Percentiles rank a stretch among this genome's conserved stretches.
phyloP scores from a whole-genome alignment of 2,113 vertebrate species.

The Gnathochromis pfefferi region DNA sequence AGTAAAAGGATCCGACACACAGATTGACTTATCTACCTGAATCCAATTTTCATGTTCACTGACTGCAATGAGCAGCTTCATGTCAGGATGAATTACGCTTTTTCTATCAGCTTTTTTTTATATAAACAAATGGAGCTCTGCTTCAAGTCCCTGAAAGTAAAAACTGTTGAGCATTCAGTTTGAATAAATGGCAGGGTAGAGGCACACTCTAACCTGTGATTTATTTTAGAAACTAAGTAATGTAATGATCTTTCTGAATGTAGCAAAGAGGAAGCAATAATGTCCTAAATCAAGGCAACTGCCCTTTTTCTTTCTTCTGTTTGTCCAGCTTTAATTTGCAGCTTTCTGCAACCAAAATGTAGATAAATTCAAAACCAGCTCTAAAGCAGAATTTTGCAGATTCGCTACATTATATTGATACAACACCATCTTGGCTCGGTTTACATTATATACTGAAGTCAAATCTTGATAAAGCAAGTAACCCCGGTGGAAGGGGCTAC shows the following conservation, averaged over 20 bases:
- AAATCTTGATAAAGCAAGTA: not conserved
- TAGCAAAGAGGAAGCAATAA: not conserved
- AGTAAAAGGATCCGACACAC: slow-evolving; percentile 62
- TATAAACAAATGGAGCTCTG: slow-evolving; percentile 68
- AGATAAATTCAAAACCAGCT: not conserved
- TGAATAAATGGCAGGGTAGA: slow-evolving; percentile 59
- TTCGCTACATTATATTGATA: not conserved
- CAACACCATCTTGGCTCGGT: not conserved
- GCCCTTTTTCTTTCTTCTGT: not conserved
- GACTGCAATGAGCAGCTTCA: slow-evolving; percentile 68
- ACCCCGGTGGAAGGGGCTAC: too few relatives aligned
- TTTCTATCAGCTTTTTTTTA: slow-evolving; percentile 64
- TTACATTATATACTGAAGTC: not conserved
- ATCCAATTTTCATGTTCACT: slow-evolving; percentile 78
- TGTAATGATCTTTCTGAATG: not conserved
- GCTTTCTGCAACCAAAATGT: not conserved
- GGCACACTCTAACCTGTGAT: slow-evolving; percentile 10
- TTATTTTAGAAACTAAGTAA: slow-evolving; percentile 26
- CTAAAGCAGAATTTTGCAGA: not conserved
- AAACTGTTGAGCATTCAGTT: slow-evolving; percentile 36
- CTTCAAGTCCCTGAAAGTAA: slow-evolving; percentile 39
- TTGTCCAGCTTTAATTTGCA: not conserved
- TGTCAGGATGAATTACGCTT: slow-evolving; percentile 69
- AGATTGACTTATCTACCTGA: slow-evolving; percentile 76
- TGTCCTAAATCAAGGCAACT: not conserved